A percentile compares a stretch with the other conserved stretches of the same genome.
Evolutionary conservation across 2,113 vertebrate species (phyloP).

Genomic region (Regulus satrapa): DNA sequence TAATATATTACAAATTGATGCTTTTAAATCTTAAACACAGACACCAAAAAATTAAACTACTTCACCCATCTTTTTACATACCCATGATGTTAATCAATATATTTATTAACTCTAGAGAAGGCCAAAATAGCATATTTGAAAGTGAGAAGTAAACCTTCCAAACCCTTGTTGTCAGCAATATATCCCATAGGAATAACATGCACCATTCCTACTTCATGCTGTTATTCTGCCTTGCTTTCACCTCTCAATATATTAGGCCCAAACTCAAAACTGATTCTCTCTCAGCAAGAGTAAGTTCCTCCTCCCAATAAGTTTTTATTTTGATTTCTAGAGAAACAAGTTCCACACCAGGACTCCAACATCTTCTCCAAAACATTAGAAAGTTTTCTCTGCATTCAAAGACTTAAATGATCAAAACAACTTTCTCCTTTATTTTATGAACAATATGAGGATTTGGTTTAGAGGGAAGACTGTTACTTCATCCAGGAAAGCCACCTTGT

Average conservation of each 20-base stretch:
- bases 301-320: not conserved
- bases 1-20: not conserved
- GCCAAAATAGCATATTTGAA: not conserved
- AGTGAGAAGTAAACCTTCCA: not conserved
- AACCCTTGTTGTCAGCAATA: not conserved
- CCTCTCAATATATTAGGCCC: not conserved
- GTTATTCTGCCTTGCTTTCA: not conserved
- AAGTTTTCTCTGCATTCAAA: not conserved
- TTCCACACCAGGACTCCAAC: not conserved
- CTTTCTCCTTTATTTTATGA: not conserved
- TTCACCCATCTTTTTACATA: not conserved
- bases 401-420: not conserved
- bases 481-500: not conserved
- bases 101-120: not conserved
- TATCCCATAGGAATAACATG: not conserved
- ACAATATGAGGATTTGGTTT: not conserved
- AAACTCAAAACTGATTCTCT: not conserved
- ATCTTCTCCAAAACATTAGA: not conserved
- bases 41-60: not conserved
- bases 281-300: not conserved
- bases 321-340: slow-evolving; percentile 34
- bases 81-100: not conserved
- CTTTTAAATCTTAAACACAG: not conserved
- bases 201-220: not conserved
- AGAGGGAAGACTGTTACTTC: not conserved